A percentile compares a stretch with the other conserved stretches of the same genome.
These are phyloP conservation scores for Alethe diademata DNA, from an alignment of 2,113 vertebrate species.

Conservation along the genomic window DNA sequence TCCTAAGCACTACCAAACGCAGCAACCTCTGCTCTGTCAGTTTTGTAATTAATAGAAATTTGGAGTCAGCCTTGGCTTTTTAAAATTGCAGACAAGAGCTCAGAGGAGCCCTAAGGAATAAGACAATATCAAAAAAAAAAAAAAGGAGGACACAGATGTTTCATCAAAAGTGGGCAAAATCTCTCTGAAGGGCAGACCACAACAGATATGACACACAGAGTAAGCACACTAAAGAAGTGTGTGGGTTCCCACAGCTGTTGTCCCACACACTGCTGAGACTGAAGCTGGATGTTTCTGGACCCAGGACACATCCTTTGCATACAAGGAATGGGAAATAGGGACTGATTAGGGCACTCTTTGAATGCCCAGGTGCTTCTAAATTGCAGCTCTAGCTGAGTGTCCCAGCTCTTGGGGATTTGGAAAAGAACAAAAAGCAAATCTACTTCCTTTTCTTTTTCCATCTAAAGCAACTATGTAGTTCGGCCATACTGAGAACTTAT, in stretches of 20 bases:
- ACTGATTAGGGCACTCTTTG: neutral
- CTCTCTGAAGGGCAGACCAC: too few species aligned
- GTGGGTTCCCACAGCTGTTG: neutral
- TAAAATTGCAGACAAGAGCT: neutral
- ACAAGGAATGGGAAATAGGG: neutral
- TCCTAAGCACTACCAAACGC: neutral
- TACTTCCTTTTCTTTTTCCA: neutral
- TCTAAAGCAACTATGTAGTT: neutral
- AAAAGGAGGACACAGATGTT: neutral
- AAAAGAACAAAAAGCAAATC: neutral
- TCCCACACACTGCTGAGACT: neutral
- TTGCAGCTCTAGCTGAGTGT: neutral
- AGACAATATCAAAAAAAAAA: neutral
- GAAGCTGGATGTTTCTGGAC: fast-evolving
- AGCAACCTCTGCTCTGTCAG: neutral
- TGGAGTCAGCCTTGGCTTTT: neutral
- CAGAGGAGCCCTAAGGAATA: neutral
- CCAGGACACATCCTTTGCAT: fast-evolving
- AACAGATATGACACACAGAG: neutral
- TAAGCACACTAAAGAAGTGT: fast-evolving
- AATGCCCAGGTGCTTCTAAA: neutral
- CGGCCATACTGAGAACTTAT: neutral
- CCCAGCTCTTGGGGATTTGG: neutral
- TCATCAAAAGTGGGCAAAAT: neutral
- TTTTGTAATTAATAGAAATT: neutral